These are phyloP conservation scores for Megalonaias nervosa DNA, from an alignment of 1,140 invertebrate genomes.

Conservation along the genomic window DNA sequence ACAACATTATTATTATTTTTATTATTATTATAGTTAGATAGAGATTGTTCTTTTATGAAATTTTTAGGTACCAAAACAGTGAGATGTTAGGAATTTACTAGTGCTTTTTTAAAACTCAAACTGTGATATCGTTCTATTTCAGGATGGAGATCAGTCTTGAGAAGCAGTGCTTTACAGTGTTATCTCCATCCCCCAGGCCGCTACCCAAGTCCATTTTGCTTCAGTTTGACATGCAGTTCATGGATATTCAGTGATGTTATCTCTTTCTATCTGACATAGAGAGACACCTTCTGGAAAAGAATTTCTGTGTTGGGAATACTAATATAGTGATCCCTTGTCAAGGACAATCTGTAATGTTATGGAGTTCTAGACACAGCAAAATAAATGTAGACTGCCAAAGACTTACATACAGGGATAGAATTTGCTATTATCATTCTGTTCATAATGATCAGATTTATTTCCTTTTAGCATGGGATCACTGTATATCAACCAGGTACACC, in stretches of 20 bases:
- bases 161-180: slow-evolving; percentile 86
- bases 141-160: slow-evolving; percentile 93
- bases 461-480: no score
- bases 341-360: no score
- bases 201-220: slow-evolving; percentile 80
- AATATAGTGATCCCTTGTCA: no score
- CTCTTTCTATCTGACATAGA: no score
- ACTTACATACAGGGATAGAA: no score
- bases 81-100: neutral
- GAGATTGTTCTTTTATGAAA: slow-evolving; percentile 9
- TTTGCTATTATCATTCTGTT: no score
- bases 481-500: no score
- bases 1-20: neutral
- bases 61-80: neutral
- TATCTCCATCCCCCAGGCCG: slow-evolving; percentile 90
- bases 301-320: no score
- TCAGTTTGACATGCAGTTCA: slow-evolving; percentile 69
- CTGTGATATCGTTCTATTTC: slow-evolving; percentile 62
- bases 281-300: no score
- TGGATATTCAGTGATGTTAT: slow-evolving; percentile 65
- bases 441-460: no score
- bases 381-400: no score
- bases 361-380: no score
- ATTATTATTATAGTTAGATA: neutral
- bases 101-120: neutral